Evolutionary conservation across 2,888 invertebrate species (phyloP).

Genomic region (Bellardia pandia): DNA sequence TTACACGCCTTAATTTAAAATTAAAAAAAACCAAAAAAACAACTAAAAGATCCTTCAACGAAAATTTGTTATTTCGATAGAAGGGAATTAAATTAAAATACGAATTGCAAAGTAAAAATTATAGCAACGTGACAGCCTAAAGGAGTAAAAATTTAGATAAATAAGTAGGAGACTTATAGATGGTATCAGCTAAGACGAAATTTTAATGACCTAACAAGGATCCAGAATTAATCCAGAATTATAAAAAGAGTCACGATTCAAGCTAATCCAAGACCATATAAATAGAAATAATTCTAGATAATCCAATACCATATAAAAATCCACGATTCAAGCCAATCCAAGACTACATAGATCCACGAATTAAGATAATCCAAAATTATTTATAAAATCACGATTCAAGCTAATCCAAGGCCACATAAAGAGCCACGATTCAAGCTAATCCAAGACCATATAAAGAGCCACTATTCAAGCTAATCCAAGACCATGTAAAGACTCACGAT

Average conservation of each 20-base stretch:
- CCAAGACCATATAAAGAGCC: too few species aligned
- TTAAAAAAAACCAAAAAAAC: conserved; percentile 19
- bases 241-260: too few species aligned
- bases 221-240: too few species aligned
- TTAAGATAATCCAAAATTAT: too few species aligned
- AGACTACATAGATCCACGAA: neutral
- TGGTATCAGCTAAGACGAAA: neutral
- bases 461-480: too few species aligned
- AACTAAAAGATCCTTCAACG: conserved; percentile 52
- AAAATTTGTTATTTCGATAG: conserved; percentile 65
- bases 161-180: neutral
- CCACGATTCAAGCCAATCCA: neutral
- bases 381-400: too few species aligned
- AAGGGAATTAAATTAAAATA: conserved; percentile 60
- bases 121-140: conserved; percentile 74
- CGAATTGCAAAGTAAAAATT: conserved; percentile 61
- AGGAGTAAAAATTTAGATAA: conserved; percentile 57
- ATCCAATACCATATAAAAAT: too few species aligned
- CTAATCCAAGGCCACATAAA: too few species aligned
- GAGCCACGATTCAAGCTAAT: too few species aligned
- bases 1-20: conserved; percentile 65
- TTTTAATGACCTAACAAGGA: neutral
- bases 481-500: too few species aligned
- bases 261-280: neutral
- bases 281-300: too few species aligned